Base-by-base conservation (phyloP, 2,797 vertebrate species). In the Protonibea diacanthus region DNA sequence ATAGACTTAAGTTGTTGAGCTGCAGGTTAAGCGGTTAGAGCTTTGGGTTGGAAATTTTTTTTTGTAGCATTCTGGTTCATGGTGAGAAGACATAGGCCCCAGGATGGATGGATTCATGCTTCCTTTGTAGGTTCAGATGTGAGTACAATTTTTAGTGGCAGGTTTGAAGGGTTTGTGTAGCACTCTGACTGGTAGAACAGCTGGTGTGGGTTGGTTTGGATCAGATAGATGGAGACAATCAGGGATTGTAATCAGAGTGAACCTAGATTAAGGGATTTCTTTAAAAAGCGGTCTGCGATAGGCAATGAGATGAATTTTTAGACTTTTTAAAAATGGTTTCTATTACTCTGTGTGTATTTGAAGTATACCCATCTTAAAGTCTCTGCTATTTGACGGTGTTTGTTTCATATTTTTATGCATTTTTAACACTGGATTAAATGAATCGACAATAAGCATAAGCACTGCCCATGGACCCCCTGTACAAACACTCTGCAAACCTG, bases 381-480 rank as follows among this genome's bases (percentile, higher is more conserved):
- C 86, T 86, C 78, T 84, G 83, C 84, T 88, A 82, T 88, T 87
- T 88, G 87, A 88, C 76, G 27, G 81, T 86, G 80, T 88, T 81
- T 71, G 81, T 87, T 86, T 86, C 74, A 75, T 87, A 66, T 84
- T 89, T 87, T 80, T 81, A 86, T 81, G 85, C 77, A 66, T 93
- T 93, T 92, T 85, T 85, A 90, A 93, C 91, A 92, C 92, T 91
- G 90, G 93, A 93, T 86, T 81, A 80, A 90, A 87, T 68, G 40
- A 87, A 90, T 89, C 77, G 84, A 91, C 88, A 78, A 68, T 83
- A 79, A 91, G 91, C 91, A 87, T 81, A 76, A 94, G 88, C 93
- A 93, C 92, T 94, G 93, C 93, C 93, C 90, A 62, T 76, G 89
- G 80, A 82, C 72, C 68, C 63, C 78, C 65, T 47, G 38, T 75